Conservation (phyloP, 2,113 vertebrate genomes). For the Xyrauchen texanus region DNA sequence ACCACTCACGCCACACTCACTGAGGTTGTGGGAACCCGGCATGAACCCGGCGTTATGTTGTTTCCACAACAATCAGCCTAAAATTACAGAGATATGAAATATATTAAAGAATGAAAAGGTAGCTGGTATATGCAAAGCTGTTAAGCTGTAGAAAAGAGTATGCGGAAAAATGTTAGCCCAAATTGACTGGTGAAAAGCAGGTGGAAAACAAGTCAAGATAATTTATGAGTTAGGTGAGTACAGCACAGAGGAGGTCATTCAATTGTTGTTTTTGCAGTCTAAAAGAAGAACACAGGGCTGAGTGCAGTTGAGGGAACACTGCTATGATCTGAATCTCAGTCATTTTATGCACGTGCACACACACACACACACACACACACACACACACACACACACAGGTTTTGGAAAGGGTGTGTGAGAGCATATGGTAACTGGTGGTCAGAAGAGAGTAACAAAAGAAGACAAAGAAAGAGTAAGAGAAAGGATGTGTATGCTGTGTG, state of each 20-base stretch:
- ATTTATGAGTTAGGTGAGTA: too few relatives aligned
- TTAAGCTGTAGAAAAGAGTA: neutral
- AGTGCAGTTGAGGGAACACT: too few relatives aligned
- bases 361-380: too few relatives aligned
- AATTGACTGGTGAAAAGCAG: constrained; percentile 6
- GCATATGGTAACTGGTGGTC: constrained; percentile 56
- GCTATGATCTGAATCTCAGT: too few relatives aligned
- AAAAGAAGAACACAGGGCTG: too few relatives aligned
- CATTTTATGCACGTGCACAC: too few relatives aligned
- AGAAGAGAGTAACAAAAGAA: constrained; percentile 24
- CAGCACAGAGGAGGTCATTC: too few relatives aligned
- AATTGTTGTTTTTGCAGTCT: too few relatives aligned
- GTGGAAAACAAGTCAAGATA: too few relatives aligned
- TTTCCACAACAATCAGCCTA: neutral
- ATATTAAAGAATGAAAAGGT: neutral
- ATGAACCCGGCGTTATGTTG: neutral
- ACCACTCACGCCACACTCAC: too few relatives aligned
- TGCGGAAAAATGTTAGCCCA: neutral
- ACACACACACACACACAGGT: too few relatives aligned
- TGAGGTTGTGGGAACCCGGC: neutral
- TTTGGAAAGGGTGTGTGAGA: neutral
- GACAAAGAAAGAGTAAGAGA: neutral
- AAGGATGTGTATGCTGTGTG: neutral
- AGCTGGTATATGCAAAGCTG: constrained; percentile 8
- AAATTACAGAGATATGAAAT: neutral